Evolutionary conservation across 2,113 vertebrate genomes (phyloP).

Genomic region (Daboia siamensis): DNA sequence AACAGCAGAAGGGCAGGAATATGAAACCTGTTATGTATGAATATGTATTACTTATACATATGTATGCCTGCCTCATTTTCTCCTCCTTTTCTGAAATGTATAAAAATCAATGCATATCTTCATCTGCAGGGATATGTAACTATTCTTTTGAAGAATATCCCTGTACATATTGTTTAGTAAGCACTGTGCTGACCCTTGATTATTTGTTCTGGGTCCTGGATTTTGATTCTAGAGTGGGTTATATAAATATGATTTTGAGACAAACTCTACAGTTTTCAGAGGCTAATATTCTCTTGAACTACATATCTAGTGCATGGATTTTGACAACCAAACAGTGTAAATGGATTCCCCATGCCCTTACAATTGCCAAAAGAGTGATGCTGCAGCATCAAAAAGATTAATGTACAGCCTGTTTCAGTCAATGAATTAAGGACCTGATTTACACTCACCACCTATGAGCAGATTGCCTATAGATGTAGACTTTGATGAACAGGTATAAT

Average conservation of each 20-base stretch:
- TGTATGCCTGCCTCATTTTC: background rate
- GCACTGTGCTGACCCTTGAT: background rate
- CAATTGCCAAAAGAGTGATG: background rate
- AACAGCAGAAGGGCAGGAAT: background rate
- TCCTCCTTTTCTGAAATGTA: background rate
- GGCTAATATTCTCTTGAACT: background rate
- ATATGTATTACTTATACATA: background rate
- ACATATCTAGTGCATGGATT: background rate
- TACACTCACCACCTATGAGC: background rate
- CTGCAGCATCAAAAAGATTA: background rate
- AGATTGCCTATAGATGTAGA: background rate
- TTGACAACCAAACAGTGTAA: background rate
- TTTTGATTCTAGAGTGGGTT: background rate
- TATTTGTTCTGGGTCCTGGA: background rate
- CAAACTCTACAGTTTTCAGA: background rate
- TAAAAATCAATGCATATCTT: background rate
- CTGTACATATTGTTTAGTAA: background rate
- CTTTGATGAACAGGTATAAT: background rate
- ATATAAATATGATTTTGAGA: background rate
- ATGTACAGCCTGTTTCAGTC: background rate
- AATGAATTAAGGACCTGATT: background rate
- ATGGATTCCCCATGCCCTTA: background rate
- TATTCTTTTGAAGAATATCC: background rate
- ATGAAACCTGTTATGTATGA: background rate
- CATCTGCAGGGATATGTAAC: background rate